Percentiles rank a stretch among this genome's conserved stretches.
Evolutionary conservation across 2,888 invertebrate genomes (phyloP).

Genomic region (Arge pagana): DNA sequence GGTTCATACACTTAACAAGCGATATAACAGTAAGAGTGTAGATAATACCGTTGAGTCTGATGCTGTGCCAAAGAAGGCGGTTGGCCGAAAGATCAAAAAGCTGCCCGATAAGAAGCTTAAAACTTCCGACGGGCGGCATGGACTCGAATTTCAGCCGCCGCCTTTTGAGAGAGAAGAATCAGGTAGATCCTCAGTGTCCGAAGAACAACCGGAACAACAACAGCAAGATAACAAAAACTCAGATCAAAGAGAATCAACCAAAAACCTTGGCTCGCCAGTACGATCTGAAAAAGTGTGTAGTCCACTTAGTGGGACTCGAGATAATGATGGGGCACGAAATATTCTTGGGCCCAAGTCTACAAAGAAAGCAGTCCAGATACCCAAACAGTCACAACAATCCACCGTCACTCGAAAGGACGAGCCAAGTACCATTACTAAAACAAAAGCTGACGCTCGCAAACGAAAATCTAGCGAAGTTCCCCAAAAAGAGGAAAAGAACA

Average conservation of each 20-base stretch:
- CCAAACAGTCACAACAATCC: slow-evolving; percentile 39
- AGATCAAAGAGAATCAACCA: slow-evolving; percentile 37
- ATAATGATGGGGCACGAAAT: slow-evolving; percentile 57
- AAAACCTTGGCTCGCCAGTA: slow-evolving; percentile 30
- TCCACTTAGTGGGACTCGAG: slow-evolving; percentile 55
- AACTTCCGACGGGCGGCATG: slow-evolving; percentile 81
- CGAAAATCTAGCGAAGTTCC: slow-evolving; percentile 53
- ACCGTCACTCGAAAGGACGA: slow-evolving; percentile 56
- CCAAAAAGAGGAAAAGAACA: slow-evolving; percentile 50
- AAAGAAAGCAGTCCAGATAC: slow-evolving; percentile 44
- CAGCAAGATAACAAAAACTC: slow-evolving; percentile 42
- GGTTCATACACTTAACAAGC: slow-evolving; percentile 30
- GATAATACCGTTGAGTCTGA: slow-evolving; percentile 25
- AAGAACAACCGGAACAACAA: slow-evolving; percentile 56
- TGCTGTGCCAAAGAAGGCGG: slow-evolving; percentile 36
- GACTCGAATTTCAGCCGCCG: slow-evolving; percentile 73
- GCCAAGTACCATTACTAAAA: slow-evolving; percentile 46
- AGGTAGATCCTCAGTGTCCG: slow-evolving; percentile 52
- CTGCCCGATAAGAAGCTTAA: slow-evolving; percentile 82
- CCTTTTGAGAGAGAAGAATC: slow-evolving; percentile 79
- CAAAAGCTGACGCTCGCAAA: slow-evolving; percentile 53
- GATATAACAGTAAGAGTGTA: slow-evolving; percentile 28
- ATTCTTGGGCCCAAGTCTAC: slow-evolving; percentile 52
- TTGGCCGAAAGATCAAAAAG: slow-evolving; percentile 64
- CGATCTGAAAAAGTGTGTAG: slow-evolving; percentile 41